Base-by-base conservation (phyloP, 2,797 vertebrate species). In the Rachycentron canadum region DNA sequence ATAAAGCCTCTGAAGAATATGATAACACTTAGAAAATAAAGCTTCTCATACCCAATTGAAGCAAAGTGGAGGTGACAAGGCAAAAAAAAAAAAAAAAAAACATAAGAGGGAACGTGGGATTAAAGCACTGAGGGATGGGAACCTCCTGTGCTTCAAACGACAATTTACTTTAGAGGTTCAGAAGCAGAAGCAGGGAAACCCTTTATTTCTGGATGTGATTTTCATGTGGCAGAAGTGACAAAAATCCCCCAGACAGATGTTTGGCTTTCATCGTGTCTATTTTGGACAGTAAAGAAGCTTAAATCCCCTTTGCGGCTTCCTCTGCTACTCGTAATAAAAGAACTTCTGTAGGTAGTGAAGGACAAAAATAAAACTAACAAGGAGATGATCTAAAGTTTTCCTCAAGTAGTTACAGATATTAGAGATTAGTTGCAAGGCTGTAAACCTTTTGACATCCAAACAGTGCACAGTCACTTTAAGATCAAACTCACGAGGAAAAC, bases 141-240 rank as follows among this genome's bases (percentile, higher is more conserved):
- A 87, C 83, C 76, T 85, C 78, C 76, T 53, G 50, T 12, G 38
- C 72, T 85, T 86, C 72, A 81, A 79, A 89, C 73, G 72, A 73
- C 67, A 89, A 90, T 87, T 85, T 87, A 85, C 86, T 89, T 90
- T 53, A 74, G 73, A 67, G 70, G 68, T 70, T 53, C 57, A 64
- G 70, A 75, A 68, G 80, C 66, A 55, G 70, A 77, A 72, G 79
- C 66, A 56, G 65, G 67, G n/a, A 70, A 85, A 83, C 53, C 69
- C 67, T 93, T 92, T 92, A 67, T 84, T 86, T 90, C 88, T 88
- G 82, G 88, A 84, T 87, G 78, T 86, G 80, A 91, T 82, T 86
- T 89, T 84, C 76, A 85, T 86, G 83, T 71, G 72, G 74, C 82
- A 62, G 82, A 82, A 84, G 64, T 59, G 49, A 82, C 78, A 90